Evolutionary conservation across 2,797 vertebrate genomes (phyloP).

Genomic region (Ara ararauna): DNA sequence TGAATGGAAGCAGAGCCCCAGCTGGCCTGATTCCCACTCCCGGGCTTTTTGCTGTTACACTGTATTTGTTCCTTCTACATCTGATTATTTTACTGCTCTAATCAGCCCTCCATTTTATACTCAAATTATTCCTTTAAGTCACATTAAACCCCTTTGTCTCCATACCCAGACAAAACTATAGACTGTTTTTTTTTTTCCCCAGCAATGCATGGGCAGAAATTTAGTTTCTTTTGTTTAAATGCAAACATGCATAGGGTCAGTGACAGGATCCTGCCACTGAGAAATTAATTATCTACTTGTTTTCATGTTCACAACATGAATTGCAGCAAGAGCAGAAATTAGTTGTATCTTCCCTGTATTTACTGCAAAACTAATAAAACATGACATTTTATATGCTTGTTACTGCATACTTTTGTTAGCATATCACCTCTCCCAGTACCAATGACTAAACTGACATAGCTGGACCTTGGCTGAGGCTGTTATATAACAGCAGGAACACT

Average conservation of each 20-base stretch:
- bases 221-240: constrained; percentile 15
- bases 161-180: background rate
- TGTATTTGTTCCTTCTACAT: constrained; percentile 39
- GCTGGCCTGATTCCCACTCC: constrained; percentile 66
- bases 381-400: background rate
- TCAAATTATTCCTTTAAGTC: constrained; percentile 8
- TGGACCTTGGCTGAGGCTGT: constrained; percentile 61
- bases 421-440: constrained; percentile 49
- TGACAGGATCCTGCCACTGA: background rate
- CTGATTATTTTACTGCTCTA: constrained; percentile 49
- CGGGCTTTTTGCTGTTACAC: background rate
- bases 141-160: background rate
- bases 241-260: background rate
- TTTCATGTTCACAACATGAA: constrained; percentile 27
- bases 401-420: constrained; percentile 21
- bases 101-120: constrained; percentile 27
- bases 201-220: background rate
- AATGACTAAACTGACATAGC: constrained; percentile 51
- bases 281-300: background rate
- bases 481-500: constrained; percentile 67
- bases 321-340: constrained; percentile 24
- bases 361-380: constrained; percentile 32
- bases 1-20: constrained; percentile 68
- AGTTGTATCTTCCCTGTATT: background rate
- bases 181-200: background rate